Conservation (phyloP, 2,113 vertebrate species). For the Leucosticte australis region DNA sequence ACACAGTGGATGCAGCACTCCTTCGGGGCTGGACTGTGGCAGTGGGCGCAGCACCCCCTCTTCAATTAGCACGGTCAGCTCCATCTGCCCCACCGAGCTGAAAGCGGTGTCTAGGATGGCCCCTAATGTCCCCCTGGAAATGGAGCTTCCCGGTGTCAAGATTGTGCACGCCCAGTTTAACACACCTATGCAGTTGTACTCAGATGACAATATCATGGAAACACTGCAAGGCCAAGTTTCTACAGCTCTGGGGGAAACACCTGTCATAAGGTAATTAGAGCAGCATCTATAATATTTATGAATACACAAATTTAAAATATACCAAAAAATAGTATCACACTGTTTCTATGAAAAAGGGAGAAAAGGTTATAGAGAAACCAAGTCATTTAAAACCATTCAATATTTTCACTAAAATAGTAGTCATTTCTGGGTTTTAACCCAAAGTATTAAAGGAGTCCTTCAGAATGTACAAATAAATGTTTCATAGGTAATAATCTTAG, state of each 20-base stretch:
- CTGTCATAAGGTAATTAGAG: constrained; percentile 72
- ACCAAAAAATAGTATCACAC: background rate
- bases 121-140: constrained; percentile 81
- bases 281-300: background rate
- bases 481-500: background rate
- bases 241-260: constrained; percentile 78
- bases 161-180: constrained; percentile 84
- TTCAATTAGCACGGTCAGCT: constrained; percentile 76
- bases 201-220: constrained; percentile 85
- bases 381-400: background rate
- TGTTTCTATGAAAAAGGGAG: background rate
- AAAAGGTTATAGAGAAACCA: background rate
- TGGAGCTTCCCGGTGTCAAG: constrained; percentile 83
- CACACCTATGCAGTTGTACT: constrained; percentile 82
- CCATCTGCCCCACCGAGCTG: constrained; percentile 79
- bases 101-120: constrained; percentile 79
- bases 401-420: background rate
- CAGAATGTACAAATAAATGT: background rate
- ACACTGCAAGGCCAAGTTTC: constrained; percentile 83
- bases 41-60: constrained; percentile 81
- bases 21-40: constrained; percentile 74
- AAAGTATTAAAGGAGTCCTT: background rate
- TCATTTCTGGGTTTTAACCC: background rate
- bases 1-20: constrained; percentile 78
- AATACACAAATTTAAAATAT: background rate